Percentiles rank a stretch among this genome's conserved stretches.
Evolutionary conservation across 2,888 invertebrate genomes (phyloP).

Genomic region (Torymus tubicola): DNA sequence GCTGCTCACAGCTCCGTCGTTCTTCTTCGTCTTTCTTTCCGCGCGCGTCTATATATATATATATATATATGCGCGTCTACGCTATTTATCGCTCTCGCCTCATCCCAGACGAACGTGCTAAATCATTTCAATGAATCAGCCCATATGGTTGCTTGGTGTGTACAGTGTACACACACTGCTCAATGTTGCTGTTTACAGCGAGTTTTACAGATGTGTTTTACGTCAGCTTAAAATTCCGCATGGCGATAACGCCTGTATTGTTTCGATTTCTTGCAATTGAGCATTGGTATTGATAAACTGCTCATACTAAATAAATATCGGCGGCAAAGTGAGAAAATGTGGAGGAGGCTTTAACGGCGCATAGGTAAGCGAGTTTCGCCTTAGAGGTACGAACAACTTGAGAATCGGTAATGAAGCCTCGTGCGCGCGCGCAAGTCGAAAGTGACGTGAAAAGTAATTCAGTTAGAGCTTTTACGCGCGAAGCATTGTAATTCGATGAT

Average conservation of each 20-base stretch:
- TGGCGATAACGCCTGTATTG: too few species aligned
- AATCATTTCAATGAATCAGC: conserved; percentile 49
- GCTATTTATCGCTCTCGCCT: conserved; percentile 36
- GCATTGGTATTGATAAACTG: too few species aligned
- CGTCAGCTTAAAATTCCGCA: too few species aligned
- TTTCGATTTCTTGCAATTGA: too few species aligned
- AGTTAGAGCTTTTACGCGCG: conserved; percentile 24
- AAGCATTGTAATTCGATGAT: conserved; percentile 15
- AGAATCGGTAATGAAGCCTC: neutral
- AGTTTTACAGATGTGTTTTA: too few species aligned
- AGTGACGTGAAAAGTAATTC: conserved; percentile 20
- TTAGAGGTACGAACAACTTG: too few species aligned
- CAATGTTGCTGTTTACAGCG: neutral
- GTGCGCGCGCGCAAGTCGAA: neutral
- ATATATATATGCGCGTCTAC: neutral
- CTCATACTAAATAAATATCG: too few species aligned
- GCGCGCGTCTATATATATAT: too few species aligned
- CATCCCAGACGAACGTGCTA: conserved; percentile 41
- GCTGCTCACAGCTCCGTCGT: neutral
- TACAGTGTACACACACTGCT: neutral
- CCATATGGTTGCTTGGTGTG: conserved; percentile 6
- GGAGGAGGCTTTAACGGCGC: too few species aligned
- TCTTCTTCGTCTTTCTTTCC: conserved; percentile 13
- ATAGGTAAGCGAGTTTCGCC: too few species aligned
- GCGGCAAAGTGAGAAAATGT: too few species aligned